phyloP scores from a whole-genome alignment of 1,140 invertebrate species.

The Drosophila sucinea region DNA sequence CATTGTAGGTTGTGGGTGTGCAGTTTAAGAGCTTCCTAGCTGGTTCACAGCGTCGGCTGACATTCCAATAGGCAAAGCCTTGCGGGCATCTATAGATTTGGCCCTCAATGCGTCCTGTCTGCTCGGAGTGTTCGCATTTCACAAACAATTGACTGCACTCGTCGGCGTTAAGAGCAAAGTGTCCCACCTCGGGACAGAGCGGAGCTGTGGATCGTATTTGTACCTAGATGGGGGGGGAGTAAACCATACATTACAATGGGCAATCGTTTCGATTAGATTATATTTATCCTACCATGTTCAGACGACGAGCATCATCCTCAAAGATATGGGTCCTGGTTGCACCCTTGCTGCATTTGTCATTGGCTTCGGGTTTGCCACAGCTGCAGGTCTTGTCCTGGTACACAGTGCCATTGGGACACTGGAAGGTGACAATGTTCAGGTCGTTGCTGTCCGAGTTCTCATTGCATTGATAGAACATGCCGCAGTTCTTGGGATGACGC shows the following conservation, averaged over 20 bases:
- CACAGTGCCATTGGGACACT: conserved; percentile 89
- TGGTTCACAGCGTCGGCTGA: conserved; percentile 89
- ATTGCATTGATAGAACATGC: conserved; percentile 93
- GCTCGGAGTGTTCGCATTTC: conserved; percentile 86
- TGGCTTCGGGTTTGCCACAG: conserved; percentile 84
- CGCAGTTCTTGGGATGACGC: conserved; percentile 92
- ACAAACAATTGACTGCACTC: conserved; percentile 89
- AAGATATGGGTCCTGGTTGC: conserved; percentile 81
- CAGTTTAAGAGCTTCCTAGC: conserved; percentile 66
- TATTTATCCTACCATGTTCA: conserved; percentile 79
- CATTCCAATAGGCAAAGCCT: conserved; percentile 89
- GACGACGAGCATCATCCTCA: conserved; percentile 85
- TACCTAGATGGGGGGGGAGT: conserved; percentile 38
- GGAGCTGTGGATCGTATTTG: conserved; percentile 73
- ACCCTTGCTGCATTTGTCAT: conserved; percentile 54
- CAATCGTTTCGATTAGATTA: neutral
- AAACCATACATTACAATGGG: no score
- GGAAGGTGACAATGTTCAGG: conserved; percentile 88
- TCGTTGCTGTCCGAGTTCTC: conserved; percentile 86
- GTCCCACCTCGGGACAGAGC: conserved; percentile 88
- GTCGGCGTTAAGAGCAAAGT: conserved; percentile 87
- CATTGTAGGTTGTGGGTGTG: conserved; percentile 56
- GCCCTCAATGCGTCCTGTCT: conserved; percentile 86
- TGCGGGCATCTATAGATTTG: conserved; percentile 90
- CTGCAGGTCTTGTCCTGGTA: conserved; percentile 89